Evolutionary conservation across 2,888 invertebrate species (phyloP).

Genomic region (Parasteatoda lunata): DNA sequence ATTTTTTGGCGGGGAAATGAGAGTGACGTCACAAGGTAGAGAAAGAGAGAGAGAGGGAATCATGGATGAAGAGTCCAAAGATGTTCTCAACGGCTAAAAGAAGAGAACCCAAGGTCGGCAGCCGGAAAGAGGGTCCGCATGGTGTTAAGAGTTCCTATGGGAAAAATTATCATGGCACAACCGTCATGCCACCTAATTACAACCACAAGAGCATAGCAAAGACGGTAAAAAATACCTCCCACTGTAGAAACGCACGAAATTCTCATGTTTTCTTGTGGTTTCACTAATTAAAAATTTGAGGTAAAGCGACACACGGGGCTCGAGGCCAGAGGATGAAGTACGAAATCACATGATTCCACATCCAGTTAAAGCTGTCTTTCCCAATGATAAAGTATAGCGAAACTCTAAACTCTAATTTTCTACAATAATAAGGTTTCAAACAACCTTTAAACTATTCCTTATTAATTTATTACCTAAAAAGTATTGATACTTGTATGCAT

Average conservation of each 20-base stretch:
- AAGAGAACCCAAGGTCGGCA: conserved; percentile 61
- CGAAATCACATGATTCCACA: too few relatives aligned
- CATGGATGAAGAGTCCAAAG: conserved; percentile 65
- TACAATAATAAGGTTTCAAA: too few relatives aligned
- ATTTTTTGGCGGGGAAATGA: conserved; percentile 19
- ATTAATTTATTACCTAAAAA: too few relatives aligned
- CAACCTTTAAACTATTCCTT: too few relatives aligned
- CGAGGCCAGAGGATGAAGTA: too few relatives aligned
- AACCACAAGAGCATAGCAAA: conserved; percentile 53
- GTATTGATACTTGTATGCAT: too few relatives aligned
- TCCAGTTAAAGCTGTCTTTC: too few relatives aligned
- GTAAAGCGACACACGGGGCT: too few relatives aligned
- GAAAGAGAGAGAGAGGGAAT: conserved; percentile 43
- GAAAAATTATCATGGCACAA: conserved; percentile 65
- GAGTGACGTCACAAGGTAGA: conserved; percentile 48
- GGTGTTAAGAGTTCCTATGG: conserved; percentile 65
- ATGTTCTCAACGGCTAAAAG: conserved; percentile 60
- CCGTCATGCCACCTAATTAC: conserved; percentile 65
- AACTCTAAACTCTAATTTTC: too few relatives aligned
- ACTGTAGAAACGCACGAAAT: background rate
- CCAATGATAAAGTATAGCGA: too few relatives aligned
- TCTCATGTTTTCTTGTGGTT: too few relatives aligned
- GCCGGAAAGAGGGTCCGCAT: conserved; percentile 52
- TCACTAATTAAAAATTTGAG: too few relatives aligned
- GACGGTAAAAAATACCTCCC: conserved; percentile 43